A percentile compares a stretch with the other conserved stretches of the same genome.
These are phyloP conservation scores for Myopa testacea DNA, from an alignment of 2,888 invertebrate species.

Conservation along the genomic window DNA sequence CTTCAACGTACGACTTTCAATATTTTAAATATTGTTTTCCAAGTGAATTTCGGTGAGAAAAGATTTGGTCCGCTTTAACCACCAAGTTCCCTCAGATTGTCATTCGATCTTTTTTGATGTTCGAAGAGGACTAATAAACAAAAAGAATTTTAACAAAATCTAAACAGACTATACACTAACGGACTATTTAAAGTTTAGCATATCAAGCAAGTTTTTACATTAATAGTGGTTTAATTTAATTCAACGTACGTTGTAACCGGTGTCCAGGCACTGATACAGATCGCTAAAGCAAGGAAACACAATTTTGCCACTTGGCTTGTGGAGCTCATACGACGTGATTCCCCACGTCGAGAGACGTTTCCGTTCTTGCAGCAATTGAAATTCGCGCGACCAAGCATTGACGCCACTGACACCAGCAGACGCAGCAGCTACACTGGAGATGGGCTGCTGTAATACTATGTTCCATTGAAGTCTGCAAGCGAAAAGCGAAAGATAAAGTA, in stretches of 20 bases:
- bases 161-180: too few species aligned
- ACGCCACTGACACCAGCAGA: constrained; percentile 56
- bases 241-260: constrained; percentile 75
- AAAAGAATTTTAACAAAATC: too few species aligned
- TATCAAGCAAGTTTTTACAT: too few species aligned
- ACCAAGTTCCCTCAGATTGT: too few species aligned
- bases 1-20: too few species aligned
- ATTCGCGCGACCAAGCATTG: constrained; percentile 82
- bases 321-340: constrained; percentile 92
- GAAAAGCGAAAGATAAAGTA: background rate
- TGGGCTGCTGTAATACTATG: constrained; percentile 83
- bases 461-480: constrained; percentile 79
- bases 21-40: too few species aligned
- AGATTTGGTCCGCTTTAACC: too few species aligned
- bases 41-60: too few species aligned
- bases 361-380: constrained; percentile 90
- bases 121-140: too few species aligned
- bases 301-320: constrained; percentile 83
- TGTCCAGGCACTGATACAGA: constrained; percentile 86
- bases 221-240: background rate
- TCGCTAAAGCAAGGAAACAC: constrained; percentile 92
- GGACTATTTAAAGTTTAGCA: too few species aligned
- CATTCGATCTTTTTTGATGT: too few species aligned
- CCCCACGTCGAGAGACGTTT: constrained; percentile 93
- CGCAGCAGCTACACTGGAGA: constrained; percentile 72